Conservation (phyloP, 1,140 invertebrate genomes). For the Drosophila orosa region DNA sequence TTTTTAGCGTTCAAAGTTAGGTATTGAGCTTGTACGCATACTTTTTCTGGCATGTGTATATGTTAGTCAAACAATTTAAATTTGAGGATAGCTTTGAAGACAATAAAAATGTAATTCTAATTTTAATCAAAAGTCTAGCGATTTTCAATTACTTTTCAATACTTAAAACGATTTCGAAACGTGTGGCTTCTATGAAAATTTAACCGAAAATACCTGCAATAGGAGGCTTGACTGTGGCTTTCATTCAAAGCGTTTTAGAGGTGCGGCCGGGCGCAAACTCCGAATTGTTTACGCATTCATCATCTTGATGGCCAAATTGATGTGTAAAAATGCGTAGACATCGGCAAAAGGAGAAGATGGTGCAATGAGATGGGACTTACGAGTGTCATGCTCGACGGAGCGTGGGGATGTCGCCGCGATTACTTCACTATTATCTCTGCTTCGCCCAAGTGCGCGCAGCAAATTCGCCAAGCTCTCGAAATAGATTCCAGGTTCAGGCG, state of each 20-base stretch:
- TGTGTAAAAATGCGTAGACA: slow-evolving; percentile 53
- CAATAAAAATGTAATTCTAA: not conserved
- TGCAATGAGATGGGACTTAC: slow-evolving; percentile 48
- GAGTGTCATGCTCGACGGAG: slow-evolving; percentile 60
- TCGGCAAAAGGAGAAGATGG: slow-evolving; percentile 13
- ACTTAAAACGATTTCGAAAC: not conserved
- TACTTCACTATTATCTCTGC: slow-evolving; percentile 29
- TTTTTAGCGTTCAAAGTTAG: too few relatives aligned
- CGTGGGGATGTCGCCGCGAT: slow-evolving; percentile 23
- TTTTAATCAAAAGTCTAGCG: not conserved
- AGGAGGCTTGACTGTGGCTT: slow-evolving; percentile 25
- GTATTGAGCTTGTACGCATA: too few relatives aligned
- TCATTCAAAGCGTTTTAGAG: slow-evolving; percentile 43
- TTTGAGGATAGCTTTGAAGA: not conserved
- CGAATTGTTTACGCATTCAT: slow-evolving; percentile 62
- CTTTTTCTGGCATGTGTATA: too few relatives aligned
- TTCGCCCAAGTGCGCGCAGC: slow-evolving; percentile 42
- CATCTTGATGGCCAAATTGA: slow-evolving; percentile 60
- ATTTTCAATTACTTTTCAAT: slow-evolving; percentile 20
- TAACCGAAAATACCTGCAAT: not conserved
- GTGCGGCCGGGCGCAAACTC: slow-evolving; percentile 50
- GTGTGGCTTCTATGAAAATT: not conserved
- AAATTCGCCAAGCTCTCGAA: slow-evolving; percentile 33
- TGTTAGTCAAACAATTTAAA: not conserved
- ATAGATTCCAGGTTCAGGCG: slow-evolving; percentile 34